Percentiles rank a stretch among this genome's conserved stretches.
phyloP scores from a whole-genome alignment of 2,113 vertebrate species.

The Tapirus terrestris region DNA sequence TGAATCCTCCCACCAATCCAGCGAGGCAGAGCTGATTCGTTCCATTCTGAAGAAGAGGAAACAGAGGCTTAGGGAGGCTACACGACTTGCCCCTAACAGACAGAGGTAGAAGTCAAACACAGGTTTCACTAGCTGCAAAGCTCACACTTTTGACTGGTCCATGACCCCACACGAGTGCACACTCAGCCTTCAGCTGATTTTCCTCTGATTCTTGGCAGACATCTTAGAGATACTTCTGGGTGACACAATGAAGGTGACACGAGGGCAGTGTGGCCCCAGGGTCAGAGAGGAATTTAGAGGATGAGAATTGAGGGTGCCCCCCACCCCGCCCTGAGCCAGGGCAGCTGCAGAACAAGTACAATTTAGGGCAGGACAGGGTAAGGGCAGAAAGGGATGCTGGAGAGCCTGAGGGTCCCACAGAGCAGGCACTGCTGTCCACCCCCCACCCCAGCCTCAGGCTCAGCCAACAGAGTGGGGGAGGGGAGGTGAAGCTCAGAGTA shows the following conservation, averaged over 20 bases:
- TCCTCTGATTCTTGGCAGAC: background rate
- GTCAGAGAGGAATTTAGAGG: background rate
- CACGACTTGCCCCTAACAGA: background rate
- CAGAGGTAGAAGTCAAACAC: background rate
- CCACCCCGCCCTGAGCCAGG: background rate
- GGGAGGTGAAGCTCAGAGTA: background rate
- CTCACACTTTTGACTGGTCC: background rate
- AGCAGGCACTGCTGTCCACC: background rate
- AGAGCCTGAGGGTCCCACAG: background rate
- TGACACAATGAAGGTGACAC: background rate
- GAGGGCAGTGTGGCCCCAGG: background rate
- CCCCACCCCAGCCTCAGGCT: background rate
- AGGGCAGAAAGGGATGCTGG: background rate
- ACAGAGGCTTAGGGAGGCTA: background rate
- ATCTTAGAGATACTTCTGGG: background rate
- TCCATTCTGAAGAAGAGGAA: background rate
- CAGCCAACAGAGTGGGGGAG: background rate
- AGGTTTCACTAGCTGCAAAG: background rate
- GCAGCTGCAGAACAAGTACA: background rate
- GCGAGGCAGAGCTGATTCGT: background rate
- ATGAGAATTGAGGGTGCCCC: background rate
- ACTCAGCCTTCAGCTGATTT: background rate
- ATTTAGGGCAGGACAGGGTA: background rate
- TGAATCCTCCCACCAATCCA: background rate
- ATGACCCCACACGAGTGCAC: background rate